Evolutionary conservation across 2,888 invertebrate species (phyloP).

Genomic region (Asteroscopus sphinx): DNA sequence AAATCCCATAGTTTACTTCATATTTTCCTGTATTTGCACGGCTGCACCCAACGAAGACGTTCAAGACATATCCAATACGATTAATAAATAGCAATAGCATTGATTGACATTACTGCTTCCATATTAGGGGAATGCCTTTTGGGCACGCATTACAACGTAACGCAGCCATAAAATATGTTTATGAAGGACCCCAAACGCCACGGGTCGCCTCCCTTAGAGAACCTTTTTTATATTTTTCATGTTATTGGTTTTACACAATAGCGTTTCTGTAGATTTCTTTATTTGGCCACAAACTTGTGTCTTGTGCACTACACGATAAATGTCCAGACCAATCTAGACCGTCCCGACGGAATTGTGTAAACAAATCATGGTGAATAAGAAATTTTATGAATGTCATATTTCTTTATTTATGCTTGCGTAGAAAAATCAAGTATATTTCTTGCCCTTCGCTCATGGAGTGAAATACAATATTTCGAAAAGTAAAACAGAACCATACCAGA

Average conservation of each 20-base stretch:
- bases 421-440: neutral
- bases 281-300: constrained; percentile 12
- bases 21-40: too few relatives aligned
- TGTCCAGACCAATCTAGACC: constrained; percentile 12
- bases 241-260: constrained; percentile 45
- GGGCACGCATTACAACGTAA: constrained; percentile 66
- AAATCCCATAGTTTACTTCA: too few relatives aligned
- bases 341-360: constrained; percentile 11
- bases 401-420: neutral
- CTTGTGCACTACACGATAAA: constrained; percentile 9
- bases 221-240: constrained; percentile 51
- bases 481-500: neutral
- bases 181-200: constrained; percentile 58
- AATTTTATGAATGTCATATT: neutral
- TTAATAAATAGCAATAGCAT: constrained; percentile 25
- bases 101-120: constrained; percentile 32
- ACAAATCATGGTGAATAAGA: constrained; percentile 16
- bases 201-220: constrained; percentile 54
- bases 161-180: constrained; percentile 70
- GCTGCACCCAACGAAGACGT: too few relatives aligned
- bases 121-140: constrained; percentile 57
- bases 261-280: constrained; percentile 25
- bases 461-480: neutral
- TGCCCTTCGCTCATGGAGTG: neutral
- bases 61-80: constrained; percentile 4